phyloP scores from a whole-genome alignment of 2,113 vertebrate genomes.

The Ammospiza nelsoni region DNA sequence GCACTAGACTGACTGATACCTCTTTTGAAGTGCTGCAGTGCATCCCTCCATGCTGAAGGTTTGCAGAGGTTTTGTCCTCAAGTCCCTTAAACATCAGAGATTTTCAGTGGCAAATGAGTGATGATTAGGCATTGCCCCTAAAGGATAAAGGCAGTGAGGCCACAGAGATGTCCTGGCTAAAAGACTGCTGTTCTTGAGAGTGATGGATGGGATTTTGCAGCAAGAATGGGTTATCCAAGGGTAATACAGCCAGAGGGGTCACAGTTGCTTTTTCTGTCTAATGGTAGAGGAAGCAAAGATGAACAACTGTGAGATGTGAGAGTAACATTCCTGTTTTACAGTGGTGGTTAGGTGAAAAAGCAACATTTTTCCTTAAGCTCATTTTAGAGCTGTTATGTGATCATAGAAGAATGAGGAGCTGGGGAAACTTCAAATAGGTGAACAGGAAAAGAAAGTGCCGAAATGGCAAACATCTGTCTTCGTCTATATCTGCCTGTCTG shows the following conservation, averaged over 20 bases:
- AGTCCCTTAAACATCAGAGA: neutral
- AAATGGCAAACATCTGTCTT: constrained; percentile 43
- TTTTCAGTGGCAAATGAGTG: neutral
- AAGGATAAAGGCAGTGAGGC: neutral
- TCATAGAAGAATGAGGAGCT: constrained; percentile 9
- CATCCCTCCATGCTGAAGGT: neutral
- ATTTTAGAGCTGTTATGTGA: neutral
- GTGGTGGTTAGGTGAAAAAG: neutral
- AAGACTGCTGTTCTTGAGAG: neutral
- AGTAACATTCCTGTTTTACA: neutral
- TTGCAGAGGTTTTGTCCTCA: neutral
- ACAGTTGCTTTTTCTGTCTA: neutral
- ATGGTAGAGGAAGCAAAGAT: neutral
- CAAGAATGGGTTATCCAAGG: neutral
- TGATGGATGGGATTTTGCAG: neutral
- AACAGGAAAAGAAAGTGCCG: constrained; percentile 1
- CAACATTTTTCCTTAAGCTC: neutral
- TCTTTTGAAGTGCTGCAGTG: neutral
- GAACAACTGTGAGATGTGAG: neutral
- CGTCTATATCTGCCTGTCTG: neutral
- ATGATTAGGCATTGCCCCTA: neutral
- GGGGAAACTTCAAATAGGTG: constrained; percentile 6
- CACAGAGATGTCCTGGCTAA: rapidly evolving
- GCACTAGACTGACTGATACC: neutral
- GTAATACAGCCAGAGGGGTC: neutral